Percentiles rank a stretch among this genome's conserved stretches.
Evolutionary conservation across 2,797 vertebrate genomes (phyloP).

Genomic region (Hypotaenidia philippensis): DNA sequence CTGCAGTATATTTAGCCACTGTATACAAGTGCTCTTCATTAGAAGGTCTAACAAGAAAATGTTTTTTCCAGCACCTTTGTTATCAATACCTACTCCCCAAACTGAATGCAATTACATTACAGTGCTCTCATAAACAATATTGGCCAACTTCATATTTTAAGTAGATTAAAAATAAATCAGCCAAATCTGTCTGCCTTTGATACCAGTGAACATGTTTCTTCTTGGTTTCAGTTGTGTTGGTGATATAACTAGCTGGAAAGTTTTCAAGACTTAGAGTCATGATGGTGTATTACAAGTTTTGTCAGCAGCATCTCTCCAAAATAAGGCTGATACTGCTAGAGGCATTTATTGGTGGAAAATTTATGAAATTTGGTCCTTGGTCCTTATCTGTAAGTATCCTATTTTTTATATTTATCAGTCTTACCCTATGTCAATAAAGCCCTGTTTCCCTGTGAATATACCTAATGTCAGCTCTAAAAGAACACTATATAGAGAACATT

Average conservation of each 20-base stretch:
- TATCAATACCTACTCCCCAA: background rate
- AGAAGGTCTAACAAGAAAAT: background rate
- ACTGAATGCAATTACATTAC: background rate
- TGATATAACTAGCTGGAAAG: background rate
- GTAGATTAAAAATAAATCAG: constrained; percentile 4
- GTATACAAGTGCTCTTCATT: background rate
- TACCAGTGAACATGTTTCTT: background rate
- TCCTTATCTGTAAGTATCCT: background rate
- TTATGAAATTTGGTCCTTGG: background rate
- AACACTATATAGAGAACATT: accelerated
- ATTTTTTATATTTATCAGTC: background rate
- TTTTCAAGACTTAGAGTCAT: background rate
- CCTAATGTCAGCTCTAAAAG: background rate
- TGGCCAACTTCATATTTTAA: background rate
- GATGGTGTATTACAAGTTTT: background rate
- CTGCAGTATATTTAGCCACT: background rate
- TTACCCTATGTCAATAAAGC: background rate
- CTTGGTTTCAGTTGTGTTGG: background rate
- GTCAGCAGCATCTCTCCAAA: background rate
- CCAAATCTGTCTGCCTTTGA: background rate
- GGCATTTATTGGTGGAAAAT: background rate
- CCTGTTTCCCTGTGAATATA: background rate
- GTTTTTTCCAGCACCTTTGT: background rate
- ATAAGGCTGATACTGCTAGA: background rate
- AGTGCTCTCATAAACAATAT: background rate